Percentiles rank a stretch among this genome's conserved stretches.
Evolutionary conservation across 2,113 vertebrate genomes (phyloP).

Genomic region (Pseudonaja textilis): DNA sequence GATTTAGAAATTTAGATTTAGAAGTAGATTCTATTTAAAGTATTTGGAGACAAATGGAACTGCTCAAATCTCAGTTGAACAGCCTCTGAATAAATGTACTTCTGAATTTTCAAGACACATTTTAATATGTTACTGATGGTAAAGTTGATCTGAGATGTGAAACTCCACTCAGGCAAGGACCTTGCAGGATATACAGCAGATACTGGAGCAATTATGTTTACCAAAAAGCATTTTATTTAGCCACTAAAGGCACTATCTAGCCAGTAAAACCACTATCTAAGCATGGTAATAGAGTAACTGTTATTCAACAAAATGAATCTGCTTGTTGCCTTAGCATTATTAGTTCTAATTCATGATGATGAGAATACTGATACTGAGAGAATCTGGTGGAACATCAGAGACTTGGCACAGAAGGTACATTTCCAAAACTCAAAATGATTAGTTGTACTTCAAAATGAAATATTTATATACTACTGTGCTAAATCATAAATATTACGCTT

Average conservation of each 20-base stretch:
- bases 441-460: slow-evolving; percentile 19
- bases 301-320: background rate
- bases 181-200: background rate
- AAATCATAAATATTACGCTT: slow-evolving; percentile 10
- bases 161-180: background rate
- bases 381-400: background rate
- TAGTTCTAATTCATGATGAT: background rate
- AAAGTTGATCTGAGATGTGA: background rate
- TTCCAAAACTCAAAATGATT: slow-evolving; percentile 20
- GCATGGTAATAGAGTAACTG: background rate
- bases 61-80: background rate
- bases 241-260: background rate
- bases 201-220: background rate
- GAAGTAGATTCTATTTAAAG: background rate
- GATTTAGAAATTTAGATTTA: background rate
- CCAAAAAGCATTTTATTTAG: background rate
- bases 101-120: background rate
- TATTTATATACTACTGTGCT: slow-evolving; percentile 19
- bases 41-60: background rate
- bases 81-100: background rate
- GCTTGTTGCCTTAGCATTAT: background rate
- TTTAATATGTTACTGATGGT: background rate
- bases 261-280: background rate
- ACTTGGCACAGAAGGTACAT: slow-evolving; percentile 5
- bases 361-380: background rate